phyloP scores from a whole-genome alignment of 2,113 vertebrate species.

The Muntiacus muntjak region DNA sequence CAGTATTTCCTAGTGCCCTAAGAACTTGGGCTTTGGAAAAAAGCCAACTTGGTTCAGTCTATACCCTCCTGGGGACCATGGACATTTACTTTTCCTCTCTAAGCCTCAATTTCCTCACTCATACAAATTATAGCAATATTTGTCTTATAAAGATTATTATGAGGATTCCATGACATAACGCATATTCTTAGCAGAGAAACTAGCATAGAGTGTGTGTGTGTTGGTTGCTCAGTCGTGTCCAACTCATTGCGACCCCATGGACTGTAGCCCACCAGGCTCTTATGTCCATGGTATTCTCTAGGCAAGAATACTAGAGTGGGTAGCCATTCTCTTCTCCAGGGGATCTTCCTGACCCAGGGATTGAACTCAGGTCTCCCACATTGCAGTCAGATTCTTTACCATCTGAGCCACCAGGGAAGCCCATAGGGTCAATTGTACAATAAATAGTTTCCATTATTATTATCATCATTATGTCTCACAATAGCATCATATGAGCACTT shows the following conservation, averaged over 20 bases:
- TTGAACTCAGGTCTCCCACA: neutral
- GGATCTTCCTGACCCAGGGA: neutral
- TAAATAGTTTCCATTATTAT: neutral
- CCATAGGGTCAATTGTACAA: neutral
- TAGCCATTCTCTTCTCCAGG: neutral
- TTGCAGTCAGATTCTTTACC: neutral
- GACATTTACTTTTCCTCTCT: neutral
- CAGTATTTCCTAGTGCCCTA: neutral
- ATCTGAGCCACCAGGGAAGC: neutral
- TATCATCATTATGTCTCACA: neutral
- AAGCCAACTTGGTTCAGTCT: neutral
- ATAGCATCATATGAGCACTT: neutral
- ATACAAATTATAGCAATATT: neutral
- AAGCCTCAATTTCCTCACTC: neutral
- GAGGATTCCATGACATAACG: neutral
- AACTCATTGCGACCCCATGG: neutral
- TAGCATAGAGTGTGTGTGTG: neutral
- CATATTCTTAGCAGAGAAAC: conserved; percentile 6
- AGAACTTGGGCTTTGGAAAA: neutral
- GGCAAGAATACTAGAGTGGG: neutral
- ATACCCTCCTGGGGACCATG: neutral
- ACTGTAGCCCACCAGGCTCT: neutral
- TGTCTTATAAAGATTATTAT: neutral
- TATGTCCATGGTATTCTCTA: neutral
- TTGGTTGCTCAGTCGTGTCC: neutral